These are phyloP conservation scores for Acanthococcus lagerstroemiae DNA, from an alignment of 2,888 invertebrate species.

Conservation along the genomic window DNA sequence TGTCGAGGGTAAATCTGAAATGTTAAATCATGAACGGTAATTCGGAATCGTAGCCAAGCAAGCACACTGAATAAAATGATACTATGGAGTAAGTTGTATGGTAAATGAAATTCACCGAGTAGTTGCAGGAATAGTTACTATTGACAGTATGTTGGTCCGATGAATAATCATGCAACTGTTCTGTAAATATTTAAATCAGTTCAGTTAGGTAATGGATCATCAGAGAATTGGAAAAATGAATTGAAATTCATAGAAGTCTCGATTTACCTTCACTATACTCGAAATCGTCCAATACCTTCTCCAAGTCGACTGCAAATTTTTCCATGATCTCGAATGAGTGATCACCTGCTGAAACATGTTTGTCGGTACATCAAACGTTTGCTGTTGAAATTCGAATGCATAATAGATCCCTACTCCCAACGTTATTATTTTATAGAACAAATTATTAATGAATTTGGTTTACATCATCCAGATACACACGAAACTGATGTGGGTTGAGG, in stretches of 20 bases:
- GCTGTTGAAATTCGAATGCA: too few relatives aligned
- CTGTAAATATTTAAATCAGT: neutral
- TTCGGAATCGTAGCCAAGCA: too few relatives aligned
- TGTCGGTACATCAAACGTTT: too few relatives aligned
- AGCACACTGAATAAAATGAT: too few relatives aligned
- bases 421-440: too few relatives aligned
- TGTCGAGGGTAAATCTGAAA: slow-evolving; percentile 6
- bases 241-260: slow-evolving; percentile 22
- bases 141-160: neutral
- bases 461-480: too few relatives aligned
- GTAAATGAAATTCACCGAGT: neutral
- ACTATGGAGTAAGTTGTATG: too few relatives aligned
- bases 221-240: neutral
- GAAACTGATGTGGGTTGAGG: too few relatives aligned
- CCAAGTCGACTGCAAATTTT: slow-evolving; percentile 61
- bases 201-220: neutral
- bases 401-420: too few relatives aligned
- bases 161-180: slow-evolving; percentile 2
- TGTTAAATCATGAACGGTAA: neutral
- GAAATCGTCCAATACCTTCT: slow-evolving; percentile 74
- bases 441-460: too few relatives aligned
- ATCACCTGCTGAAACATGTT: too few relatives aligned
- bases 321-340: slow-evolving; percentile 49
- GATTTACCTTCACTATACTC: slow-evolving; percentile 61
- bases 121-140: neutral